phyloP scores from a whole-genome alignment of 2,888 invertebrate genomes.

The Octodonta nipae region DNA sequence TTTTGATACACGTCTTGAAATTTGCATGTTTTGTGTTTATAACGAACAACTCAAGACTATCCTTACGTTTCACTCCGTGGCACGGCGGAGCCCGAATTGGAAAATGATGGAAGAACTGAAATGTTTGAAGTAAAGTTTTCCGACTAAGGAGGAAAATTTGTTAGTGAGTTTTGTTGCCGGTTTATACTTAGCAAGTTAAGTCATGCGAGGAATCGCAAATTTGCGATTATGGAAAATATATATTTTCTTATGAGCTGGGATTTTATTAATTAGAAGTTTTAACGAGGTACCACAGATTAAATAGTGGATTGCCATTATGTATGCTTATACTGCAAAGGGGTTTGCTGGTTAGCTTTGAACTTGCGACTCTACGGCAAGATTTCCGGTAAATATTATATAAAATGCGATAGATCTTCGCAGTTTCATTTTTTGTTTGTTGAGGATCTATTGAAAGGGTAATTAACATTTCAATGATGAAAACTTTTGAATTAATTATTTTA shows the following conservation, averaged over 20 bases:
- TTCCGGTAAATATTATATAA: no score
- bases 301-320: conserved; percentile 12
- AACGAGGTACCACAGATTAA: conserved; percentile 16
- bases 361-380: no score
- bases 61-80: no score
- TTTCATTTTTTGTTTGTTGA: no score
- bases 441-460: no score
- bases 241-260: conserved; percentile 23
- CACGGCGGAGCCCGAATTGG: conserved; percentile 2
- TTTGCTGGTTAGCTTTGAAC: neutral
- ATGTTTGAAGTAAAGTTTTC: conserved; percentile 17
- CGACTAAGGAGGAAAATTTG: conserved; percentile 20
- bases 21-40: conserved; percentile 31
- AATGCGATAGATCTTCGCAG: no score
- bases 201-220: conserved; percentile 35
- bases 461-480: no score
- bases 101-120: conserved; percentile 9
- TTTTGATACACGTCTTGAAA: conserved; percentile 34
- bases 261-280: conserved; percentile 20
- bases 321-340: conserved; percentile 2
- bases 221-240: conserved; percentile 31
- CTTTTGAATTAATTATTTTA: no score
- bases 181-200: conserved; percentile 33
- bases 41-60: no score
- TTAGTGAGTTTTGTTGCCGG: conserved; percentile 31